phyloP scores from a whole-genome alignment of 1,140 invertebrate species.

The Harlomillsia oculata region DNA sequence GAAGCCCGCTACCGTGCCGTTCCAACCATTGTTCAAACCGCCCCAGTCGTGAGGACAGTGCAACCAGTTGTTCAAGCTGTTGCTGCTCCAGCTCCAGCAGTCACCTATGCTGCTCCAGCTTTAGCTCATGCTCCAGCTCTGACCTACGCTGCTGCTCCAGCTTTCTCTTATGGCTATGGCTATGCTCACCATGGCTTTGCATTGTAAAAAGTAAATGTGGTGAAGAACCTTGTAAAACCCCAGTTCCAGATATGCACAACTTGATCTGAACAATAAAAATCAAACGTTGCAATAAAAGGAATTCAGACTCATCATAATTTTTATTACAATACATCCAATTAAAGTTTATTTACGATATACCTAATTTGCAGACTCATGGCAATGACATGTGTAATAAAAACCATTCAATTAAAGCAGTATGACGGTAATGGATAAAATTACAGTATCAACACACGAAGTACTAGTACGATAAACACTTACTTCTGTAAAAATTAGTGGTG shows the following conservation, averaged over 20 bases:
- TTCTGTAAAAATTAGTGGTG: too few relatives aligned
- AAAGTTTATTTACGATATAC: too few relatives aligned
- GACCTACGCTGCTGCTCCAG: not conserved
- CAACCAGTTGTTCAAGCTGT: conserved; percentile 4
- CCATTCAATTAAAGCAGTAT: too few relatives aligned
- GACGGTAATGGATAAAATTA: too few relatives aligned
- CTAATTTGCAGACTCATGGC: too few relatives aligned
- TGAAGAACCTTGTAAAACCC: not conserved
- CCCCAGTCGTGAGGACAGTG: conserved; percentile 16
- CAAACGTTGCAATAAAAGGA: too few relatives aligned
- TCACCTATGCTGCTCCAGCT: not conserved
- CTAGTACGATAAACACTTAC: too few relatives aligned
- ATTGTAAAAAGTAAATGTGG: not conserved
- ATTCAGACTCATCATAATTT: too few relatives aligned
- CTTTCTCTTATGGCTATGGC: not conserved
- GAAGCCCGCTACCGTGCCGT: conserved; percentile 27
- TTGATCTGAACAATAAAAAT: not conserved
- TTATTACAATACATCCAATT: too few relatives aligned
- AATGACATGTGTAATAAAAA: too few relatives aligned
- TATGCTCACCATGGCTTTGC: not conserved
- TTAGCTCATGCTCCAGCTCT: conserved; percentile 8
- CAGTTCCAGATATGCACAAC: not conserved
- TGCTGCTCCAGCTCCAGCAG: not conserved
- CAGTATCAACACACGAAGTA: too few relatives aligned
- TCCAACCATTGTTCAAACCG: conserved; percentile 29